Evolutionary conservation across 2,797 vertebrate species (phyloP), one percentile per base, ranked within the genome.

Genomic region (Melanotaenia nigrans): DNA sequence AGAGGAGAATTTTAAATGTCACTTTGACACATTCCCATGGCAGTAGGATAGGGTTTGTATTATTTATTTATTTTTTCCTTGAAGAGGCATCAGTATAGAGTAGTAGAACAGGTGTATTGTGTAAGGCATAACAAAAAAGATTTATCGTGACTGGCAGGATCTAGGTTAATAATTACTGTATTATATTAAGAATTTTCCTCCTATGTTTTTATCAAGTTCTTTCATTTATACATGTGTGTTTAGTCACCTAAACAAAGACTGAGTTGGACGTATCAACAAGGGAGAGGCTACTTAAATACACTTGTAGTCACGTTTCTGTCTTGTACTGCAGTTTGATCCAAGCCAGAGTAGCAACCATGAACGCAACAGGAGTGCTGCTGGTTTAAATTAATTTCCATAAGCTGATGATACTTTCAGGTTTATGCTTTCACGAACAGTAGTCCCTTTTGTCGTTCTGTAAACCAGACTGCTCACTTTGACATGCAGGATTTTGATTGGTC

Each of bases 201-300:
- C n/a, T 16, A 4, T 51, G 35, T 62, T 49, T 42, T 47, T 8
- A 18, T 42, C 20, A 7, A 8, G 10, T 57, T 62, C 36, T 83
- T 67, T 51, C 1, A 9, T 76, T 80, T 75, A 63, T 70, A 36
- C 22, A 2, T 32, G 35, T 30, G 20, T 0, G 13, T 51, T 73
- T 78, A 81, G 82, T 84, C 77, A 75, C 65, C 61, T 56, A 60
- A 79, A 86, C 74, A 87, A 77, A 82, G 58, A 7, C 22, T 1
- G 1, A 35, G 28, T 30, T 68, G 32, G 36, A 53, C 32, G 25
- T 64, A 57, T 80, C 60, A 73, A 71, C 77, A 74, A 42, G 14
- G 61, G 28, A 53, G 35, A 45, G 30, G 28, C 33, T 2, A 10
- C 28, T 56, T 81, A 36, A 57, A 67, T 71, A 42, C 49, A 3